phyloP scores from a whole-genome alignment of 2,888 invertebrate genomes.

The Eupithecia dodoneata region DNA sequence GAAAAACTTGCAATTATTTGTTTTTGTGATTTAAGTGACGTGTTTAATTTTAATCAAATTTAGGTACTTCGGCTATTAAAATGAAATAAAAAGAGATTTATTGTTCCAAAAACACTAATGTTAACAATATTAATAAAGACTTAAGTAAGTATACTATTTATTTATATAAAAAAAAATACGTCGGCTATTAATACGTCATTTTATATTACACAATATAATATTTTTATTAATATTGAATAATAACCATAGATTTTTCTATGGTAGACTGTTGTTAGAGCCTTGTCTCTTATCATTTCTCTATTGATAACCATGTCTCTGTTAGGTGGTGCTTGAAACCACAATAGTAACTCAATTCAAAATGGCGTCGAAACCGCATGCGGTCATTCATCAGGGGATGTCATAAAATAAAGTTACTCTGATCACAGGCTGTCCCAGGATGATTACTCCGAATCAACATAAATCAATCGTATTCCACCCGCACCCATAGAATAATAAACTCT shows the following conservation, averaged over 20 bases:
- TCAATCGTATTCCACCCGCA: slow-evolving; percentile 77
- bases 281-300: neutral
- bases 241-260: neutral
- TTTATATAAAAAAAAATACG: neutral
- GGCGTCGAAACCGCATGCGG: slow-evolving; percentile 62
- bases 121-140: too few species aligned
- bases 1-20: slow-evolving; percentile 1
- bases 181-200: neutral
- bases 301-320: slow-evolving; percentile 18
- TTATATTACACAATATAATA: neutral
- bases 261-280: too few species aligned
- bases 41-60: neutral
- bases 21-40: neutral
- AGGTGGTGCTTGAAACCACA: slow-evolving; percentile 14
- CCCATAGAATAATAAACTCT: slow-evolving; percentile 50
- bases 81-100: too few species aligned
- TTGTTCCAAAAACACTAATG: too few species aligned
- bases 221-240: neutral
- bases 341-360: slow-evolving; percentile 55
- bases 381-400: slow-evolving; percentile 70
- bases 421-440: slow-evolving; percentile 69
- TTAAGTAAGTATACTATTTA: too few species aligned
- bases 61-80: neutral
- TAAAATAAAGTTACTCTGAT: slow-evolving; percentile 76
- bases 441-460: slow-evolving; percentile 80